Percentiles rank a stretch among this genome's conserved stretches.
Evolutionary conservation across 30 jellyfish, hydroid and myxozoan genomes (phyloP).

Genomic region (Aurelia aurita): DNA sequence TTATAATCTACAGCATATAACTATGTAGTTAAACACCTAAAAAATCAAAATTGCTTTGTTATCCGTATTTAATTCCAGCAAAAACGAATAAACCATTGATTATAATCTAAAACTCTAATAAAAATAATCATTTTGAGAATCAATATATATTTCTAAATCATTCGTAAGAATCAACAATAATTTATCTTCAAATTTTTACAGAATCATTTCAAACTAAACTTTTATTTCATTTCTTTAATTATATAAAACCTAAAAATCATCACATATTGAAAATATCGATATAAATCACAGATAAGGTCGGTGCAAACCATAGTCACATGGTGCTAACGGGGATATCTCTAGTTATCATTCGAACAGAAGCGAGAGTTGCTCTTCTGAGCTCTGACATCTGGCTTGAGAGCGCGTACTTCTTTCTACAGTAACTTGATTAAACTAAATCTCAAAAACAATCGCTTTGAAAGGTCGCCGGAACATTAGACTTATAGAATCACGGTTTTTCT

Average conservation of each 20-base stretch:
- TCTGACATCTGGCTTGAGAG: background rate
- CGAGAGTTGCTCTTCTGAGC: constrained; percentile 12
- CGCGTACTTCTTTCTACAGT: background rate
- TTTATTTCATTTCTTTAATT: constrained; percentile 22
- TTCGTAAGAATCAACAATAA: constrained; percentile 41
- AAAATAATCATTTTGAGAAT: constrained; percentile 4
- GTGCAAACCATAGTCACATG: too few relatives aligned
- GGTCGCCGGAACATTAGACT: constrained; percentile 41
- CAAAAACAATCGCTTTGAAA: constrained; percentile 40
- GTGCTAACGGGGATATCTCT: too few relatives aligned
- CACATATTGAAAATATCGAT: constrained; percentile 33
- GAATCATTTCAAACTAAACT: constrained; percentile 32
- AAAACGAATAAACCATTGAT: constrained; percentile 6
- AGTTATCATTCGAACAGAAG: background rate
- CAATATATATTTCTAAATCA: constrained; percentile 55
- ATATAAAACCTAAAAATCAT: constrained; percentile 44
- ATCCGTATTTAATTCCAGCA: constrained; percentile 33
- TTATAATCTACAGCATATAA: too few relatives aligned
- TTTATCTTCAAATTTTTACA: constrained; percentile 41
- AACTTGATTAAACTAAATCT: constrained; percentile 59
- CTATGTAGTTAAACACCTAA: too few relatives aligned
- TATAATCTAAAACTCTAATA: background rate
- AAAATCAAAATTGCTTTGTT: background rate
- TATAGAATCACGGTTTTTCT: constrained; percentile 29
- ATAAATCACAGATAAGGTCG: constrained; percentile 19